phyloP scores from a whole-genome alignment of 2,888 invertebrate genomes.

The Apodemia mormo region DNA sequence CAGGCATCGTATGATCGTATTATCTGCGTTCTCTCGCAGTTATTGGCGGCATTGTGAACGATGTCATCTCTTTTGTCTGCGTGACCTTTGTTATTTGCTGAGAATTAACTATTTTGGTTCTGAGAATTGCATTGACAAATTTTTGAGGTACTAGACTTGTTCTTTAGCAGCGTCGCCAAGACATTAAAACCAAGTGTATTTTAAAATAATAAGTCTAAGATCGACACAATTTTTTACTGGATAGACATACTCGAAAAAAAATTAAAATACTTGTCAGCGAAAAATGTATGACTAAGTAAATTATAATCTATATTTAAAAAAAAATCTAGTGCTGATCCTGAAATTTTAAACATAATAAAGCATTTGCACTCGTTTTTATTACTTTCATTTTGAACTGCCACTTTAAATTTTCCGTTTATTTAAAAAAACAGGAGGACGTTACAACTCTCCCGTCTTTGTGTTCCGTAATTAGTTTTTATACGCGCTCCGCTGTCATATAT shows the following conservation, averaged over 20 bases:
- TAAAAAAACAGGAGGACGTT: slow-evolving; percentile 75
- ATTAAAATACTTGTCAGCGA: not conserved
- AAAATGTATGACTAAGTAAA: not conserved
- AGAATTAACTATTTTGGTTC: not conserved
- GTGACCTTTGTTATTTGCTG: not conserved
- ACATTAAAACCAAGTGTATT: too few species aligned
- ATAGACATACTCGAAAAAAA: too few species aligned
- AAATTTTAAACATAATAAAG: not conserved
- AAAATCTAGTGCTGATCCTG: not conserved
- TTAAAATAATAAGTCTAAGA: too few species aligned
- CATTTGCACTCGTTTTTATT: slow-evolving; percentile 40
- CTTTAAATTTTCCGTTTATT: slow-evolving; percentile 71
- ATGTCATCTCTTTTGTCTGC: slow-evolving; percentile 10
- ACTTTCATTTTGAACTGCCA: slow-evolving; percentile 49
- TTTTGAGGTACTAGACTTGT: not conserved
- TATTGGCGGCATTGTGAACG: slow-evolving; percentile 31
- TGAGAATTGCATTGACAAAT: not conserved
- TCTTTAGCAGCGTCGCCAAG: not conserved
- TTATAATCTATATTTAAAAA: not conserved
- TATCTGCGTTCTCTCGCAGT: slow-evolving; percentile 24
- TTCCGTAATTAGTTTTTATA: slow-evolving; percentile 62
- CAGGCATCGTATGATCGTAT: slow-evolving; percentile 46
- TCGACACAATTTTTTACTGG: too few species aligned
- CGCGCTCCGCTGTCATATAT: slow-evolving; percentile 44
- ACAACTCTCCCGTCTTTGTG: slow-evolving; percentile 56